Percentiles rank a stretch among this genome's conserved stretches.
These are phyloP conservation scores for Melanchra persicariae DNA, from an alignment of 2,888 invertebrate species.

Conservation along the genomic window DNA sequence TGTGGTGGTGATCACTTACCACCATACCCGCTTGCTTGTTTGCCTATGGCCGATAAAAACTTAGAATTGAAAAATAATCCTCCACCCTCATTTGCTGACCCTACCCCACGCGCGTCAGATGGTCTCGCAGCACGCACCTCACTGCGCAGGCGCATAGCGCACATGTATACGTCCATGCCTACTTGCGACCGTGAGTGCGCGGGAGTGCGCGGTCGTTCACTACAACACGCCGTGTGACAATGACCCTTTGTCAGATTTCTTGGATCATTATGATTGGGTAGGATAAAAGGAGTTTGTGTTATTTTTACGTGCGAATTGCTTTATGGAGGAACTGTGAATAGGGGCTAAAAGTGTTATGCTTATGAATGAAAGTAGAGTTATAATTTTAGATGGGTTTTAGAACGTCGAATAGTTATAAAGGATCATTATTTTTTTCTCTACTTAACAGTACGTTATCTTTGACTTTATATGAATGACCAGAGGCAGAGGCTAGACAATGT, in stretches of 20 bases:
- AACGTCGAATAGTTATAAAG: neutral
- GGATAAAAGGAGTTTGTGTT: constrained; percentile 25
- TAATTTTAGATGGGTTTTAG: neutral
- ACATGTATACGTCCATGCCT: constrained; percentile 1
- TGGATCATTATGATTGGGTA: constrained; percentile 44
- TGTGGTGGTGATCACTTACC: too few species aligned
- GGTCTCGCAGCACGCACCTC: constrained; percentile 61
- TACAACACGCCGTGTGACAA: constrained; percentile 57
- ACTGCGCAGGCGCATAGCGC: constrained; percentile 29
- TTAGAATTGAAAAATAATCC: rapidly evolving
- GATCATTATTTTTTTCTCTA: too few species aligned
- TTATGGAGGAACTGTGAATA: too few species aligned
- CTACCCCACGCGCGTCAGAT: constrained; percentile 50
- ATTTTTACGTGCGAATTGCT: constrained; percentile 19
- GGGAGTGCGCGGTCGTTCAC: constrained; percentile 59
- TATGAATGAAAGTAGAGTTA: neutral
- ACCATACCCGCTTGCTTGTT: too few species aligned
- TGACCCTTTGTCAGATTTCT: constrained; percentile 65
- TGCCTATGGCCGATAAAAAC: neutral
- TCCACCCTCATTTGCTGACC: constrained; percentile 18
- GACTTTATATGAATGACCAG: neutral
- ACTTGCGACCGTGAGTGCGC: constrained; percentile 21
- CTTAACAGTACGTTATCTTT: too few species aligned
- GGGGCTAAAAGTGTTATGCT: neutral
- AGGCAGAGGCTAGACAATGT: too few species aligned